Conservation (phyloP, 2,888 invertebrate genomes). For the Caenorhabditis virilis region DNA sequence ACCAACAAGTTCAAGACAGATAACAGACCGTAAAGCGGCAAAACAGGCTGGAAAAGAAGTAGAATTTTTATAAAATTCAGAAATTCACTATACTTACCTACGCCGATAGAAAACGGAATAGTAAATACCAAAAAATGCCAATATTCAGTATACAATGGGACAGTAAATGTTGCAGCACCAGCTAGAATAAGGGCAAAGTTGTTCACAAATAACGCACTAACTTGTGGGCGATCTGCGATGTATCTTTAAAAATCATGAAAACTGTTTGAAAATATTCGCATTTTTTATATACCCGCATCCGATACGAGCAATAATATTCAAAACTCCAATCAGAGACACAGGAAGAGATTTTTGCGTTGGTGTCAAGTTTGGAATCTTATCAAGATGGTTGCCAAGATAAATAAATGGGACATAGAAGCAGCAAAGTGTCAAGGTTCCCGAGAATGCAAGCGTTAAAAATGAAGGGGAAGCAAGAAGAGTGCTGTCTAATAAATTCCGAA, state of each 20-base stretch:
- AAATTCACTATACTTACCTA: slow-evolving; percentile 76
- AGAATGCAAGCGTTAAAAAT: slow-evolving; percentile 84
- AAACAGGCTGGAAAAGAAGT: slow-evolving; percentile 93
- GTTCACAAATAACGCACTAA: slow-evolving; percentile 86
- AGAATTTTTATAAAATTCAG: too few species aligned
- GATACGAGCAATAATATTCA: slow-evolving; percentile 90
- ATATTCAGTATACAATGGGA: slow-evolving; percentile 68
- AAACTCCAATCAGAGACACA: slow-evolving; percentile 84
- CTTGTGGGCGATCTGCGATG: slow-evolving; percentile 78
- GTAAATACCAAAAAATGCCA: slow-evolving; percentile 81
- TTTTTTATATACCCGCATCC: slow-evolving; percentile 72
- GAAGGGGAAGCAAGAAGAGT: slow-evolving; percentile 83
- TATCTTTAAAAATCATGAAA: slow-evolving; percentile 23
- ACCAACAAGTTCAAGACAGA: slow-evolving; percentile 72
- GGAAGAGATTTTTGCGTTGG: slow-evolving; percentile 75
- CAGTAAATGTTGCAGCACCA: slow-evolving; percentile 84
- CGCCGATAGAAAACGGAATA: slow-evolving; percentile 84
- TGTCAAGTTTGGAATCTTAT: slow-evolving; percentile 45
- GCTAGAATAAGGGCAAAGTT: slow-evolving; percentile 86
- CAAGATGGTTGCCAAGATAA: slow-evolving; percentile 79
- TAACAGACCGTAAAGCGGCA: slow-evolving; percentile 81
- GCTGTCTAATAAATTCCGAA: slow-evolving; percentile 74
- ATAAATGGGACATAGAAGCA: slow-evolving; percentile 93
- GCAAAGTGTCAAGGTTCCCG: slow-evolving; percentile 91
- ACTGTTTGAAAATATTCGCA: slow-evolving; percentile 8